Evolutionary conservation across 2,888 invertebrate genomes (phyloP).

Genomic region (Yponomeuta cagnagella): DNA sequence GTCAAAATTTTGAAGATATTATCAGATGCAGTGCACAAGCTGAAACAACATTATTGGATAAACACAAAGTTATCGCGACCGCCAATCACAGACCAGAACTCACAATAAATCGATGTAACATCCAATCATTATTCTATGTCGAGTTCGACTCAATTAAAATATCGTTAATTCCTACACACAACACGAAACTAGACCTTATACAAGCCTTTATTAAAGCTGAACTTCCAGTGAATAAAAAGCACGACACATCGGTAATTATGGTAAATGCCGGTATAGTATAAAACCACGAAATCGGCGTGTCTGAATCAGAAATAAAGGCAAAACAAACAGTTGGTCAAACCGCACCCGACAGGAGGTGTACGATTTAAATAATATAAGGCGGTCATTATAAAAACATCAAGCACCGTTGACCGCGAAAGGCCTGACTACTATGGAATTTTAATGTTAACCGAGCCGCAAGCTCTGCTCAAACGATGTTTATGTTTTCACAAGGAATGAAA

Average conservation of each 20-base stretch:
- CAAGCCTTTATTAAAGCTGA: conserved; percentile 30
- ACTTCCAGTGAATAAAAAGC: conserved; percentile 37
- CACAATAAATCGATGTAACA: conserved; percentile 74
- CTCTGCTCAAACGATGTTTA: conserved; percentile 7
- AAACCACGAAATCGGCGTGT: conserved; percentile 73
- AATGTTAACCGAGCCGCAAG: conserved; percentile 17
- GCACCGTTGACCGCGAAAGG: conserved; percentile 20
- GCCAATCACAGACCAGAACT: conserved; percentile 74
- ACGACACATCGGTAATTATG: conserved; percentile 71
- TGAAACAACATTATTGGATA: conserved; percentile 65
- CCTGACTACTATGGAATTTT: conserved; percentile 15
- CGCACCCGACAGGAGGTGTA: conserved; percentile 41
- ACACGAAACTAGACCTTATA: conserved; percentile 51
- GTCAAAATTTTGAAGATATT: neutral
- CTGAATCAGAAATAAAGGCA: conserved; percentile 69
- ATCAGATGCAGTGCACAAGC: conserved; percentile 9
- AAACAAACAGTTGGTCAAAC: conserved; percentile 67
- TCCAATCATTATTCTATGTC: conserved; percentile 76
- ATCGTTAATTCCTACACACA: conserved; percentile 63
- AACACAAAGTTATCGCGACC: conserved; percentile 70
- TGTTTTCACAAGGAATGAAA: conserved; percentile 9
- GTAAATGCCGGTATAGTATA: conserved; percentile 66
- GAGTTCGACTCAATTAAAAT: conserved; percentile 75
- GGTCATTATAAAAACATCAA: conserved; percentile 56
- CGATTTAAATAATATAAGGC: conserved; percentile 47